These are phyloP conservation scores for Drosophila cardini DNA, from an alignment of 1,140 invertebrate genomes.

Conservation along the genomic window DNA sequence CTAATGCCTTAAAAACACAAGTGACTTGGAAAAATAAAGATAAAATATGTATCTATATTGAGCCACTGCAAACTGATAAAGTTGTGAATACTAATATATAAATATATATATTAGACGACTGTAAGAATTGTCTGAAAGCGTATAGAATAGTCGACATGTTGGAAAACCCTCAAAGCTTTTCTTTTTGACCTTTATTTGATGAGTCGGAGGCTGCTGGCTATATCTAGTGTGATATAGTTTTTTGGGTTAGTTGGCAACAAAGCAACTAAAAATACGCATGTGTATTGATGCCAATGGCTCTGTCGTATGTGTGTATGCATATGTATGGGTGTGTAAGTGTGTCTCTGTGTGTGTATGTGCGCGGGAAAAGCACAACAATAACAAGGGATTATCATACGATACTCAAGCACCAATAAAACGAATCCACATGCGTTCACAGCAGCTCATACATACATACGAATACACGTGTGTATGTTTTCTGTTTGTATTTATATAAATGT, in stretches of 20 bases:
- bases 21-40: neutral
- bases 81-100: neutral
- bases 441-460: conserved; percentile 33
- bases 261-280: conserved; percentile 42
- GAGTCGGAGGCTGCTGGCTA: conserved; percentile 10
- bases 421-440: conserved; percentile 71
- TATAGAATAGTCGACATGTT: neutral
- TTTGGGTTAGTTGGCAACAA: conserved; percentile 43
- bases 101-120: no score
- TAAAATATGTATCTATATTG: neutral
- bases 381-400: conserved; percentile 78
- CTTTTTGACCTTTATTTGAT: neutral
- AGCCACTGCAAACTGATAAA: neutral
- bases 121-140: neutral
- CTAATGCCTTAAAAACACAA: no score
- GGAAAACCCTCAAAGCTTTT: neutral
- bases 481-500: conserved; percentile 3
- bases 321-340: neutral
- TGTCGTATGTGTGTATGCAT: conserved; percentile 1
- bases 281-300: conserved; percentile 7
- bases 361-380: conserved; percentile 70
- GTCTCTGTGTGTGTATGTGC: conserved; percentile 19
- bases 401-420: conserved; percentile 79
- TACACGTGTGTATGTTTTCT: conserved; percentile 14
- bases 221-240: conserved; percentile 21